These are phyloP conservation scores for Temnopleurus reevesii DNA, from an alignment of 53 echinoderm and acorn worm genomes.

Conservation along the genomic window DNA sequence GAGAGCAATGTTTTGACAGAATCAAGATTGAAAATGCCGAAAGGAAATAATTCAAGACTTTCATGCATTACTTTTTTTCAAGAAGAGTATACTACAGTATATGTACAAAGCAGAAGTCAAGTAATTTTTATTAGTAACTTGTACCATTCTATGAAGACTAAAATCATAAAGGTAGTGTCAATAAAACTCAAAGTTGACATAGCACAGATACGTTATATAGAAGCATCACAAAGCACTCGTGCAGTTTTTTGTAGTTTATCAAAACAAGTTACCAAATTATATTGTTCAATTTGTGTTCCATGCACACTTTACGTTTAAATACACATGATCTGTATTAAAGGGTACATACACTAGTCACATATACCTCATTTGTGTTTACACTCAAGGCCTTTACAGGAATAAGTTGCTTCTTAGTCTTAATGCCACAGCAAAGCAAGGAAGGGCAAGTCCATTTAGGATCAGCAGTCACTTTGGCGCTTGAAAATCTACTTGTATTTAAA, in stretches of 20 bases:
- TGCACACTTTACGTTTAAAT: not conserved
- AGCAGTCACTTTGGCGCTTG: not conserved
- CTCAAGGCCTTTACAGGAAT: not conserved
- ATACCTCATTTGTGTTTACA: too few relatives aligned
- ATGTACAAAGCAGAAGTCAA: not conserved
- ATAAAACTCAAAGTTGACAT: not conserved
- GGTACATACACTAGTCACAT: not conserved
- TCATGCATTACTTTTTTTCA: slow-evolving; percentile 22
- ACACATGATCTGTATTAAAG: not conserved
- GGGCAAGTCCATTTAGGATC: not conserved
- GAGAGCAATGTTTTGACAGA: not conserved
- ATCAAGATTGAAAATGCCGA: too few relatives aligned
- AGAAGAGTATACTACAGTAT: not conserved
- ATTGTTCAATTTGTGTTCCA: not conserved
- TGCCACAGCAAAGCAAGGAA: not conserved
- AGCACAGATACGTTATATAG: not conserved
- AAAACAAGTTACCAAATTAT: not conserved
- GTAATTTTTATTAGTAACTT: not conserved
- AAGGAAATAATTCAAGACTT: too few relatives aligned
- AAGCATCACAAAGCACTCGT: slow-evolving; percentile 25
- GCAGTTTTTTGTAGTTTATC: not conserved
- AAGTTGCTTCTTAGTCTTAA: not conserved
- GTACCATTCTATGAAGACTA: not conserved
- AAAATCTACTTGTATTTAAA: slow-evolving; percentile 6
- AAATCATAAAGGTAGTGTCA: not conserved